Base-by-base conservation (phyloP, 2,797 vertebrate species). In the Ciconia nigra region DNA sequence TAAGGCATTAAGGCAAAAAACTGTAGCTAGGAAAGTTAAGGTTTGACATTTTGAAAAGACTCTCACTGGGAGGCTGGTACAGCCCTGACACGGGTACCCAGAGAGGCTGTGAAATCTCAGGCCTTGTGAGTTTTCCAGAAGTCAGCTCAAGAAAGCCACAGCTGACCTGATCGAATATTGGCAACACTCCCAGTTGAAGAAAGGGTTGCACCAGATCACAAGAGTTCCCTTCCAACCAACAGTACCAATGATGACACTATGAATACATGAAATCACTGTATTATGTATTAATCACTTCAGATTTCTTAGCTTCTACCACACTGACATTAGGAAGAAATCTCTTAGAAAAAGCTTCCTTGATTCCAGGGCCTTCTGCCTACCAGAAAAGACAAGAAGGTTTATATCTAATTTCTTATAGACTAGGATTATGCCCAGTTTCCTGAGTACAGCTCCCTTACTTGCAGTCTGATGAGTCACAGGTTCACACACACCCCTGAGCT, bases 191-290 rank as follows among this genome's bases (percentile, higher is more conserved):
- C 62, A 49, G n/a, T 4, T 76, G 42, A 67, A 62, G 15, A 47
- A 49, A 41, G 13, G 24, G 25, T 3, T 66, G 12, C n/a, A 49
- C 19, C 42, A 47, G 5, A 12, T 10, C n/a, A 42, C 46, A 37
- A 35, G 18, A 74, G n/a, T 8, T 65, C 18, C 37, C 39, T 70
- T 58, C 55, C 57, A 37, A 46, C 11, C 41, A 52, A 4, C 29
- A 57, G 17, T 54, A 39, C n/a, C 6, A 16, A 15, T 9, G 10
- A 17, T 2, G 7, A 24, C 5, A 25, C 21, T 11, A 39, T 0
- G 10, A 57, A 35, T 14, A 66, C 4, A 1, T 1, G 6, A 49
- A 44, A 66, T 7, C 11, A 49, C 42, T 1, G 0, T 3, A 14
- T 7, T 33, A 33, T 3, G 5, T 59, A 54, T 39, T 62, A 6